Conservation (phyloP, 2,797 vertebrate genomes). For the Cottoperca gobio region DNA sequence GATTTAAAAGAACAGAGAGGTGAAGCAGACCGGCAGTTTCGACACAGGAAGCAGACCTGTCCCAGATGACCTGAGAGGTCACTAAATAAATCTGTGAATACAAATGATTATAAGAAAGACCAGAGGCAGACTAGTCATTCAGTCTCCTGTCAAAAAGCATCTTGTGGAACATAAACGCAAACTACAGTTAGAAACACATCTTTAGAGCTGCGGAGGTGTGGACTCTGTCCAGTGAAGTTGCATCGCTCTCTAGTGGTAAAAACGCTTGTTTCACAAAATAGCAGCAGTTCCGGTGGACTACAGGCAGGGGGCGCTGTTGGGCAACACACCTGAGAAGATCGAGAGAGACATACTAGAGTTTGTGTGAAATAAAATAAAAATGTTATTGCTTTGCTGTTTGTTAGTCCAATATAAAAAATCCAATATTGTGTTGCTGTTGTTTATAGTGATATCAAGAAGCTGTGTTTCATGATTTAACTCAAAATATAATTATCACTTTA, state of each 20-base stretch:
- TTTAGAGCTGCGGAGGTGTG: too few relatives aligned
- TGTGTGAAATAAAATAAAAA: too few relatives aligned
- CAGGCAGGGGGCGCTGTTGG: constrained; percentile 8
- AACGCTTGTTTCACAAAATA: background rate
- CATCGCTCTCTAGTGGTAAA: constrained; percentile 49
- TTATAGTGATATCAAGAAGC: too few relatives aligned
- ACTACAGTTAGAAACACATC: background rate
- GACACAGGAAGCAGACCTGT: too few relatives aligned
- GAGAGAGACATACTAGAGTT: background rate
- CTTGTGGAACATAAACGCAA: too few relatives aligned
- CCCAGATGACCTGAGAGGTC: too few relatives aligned
- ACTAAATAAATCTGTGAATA: background rate
- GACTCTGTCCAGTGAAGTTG: background rate
- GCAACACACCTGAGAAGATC: background rate
- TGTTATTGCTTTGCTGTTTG: background rate
- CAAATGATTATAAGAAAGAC: background rate
- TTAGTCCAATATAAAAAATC: background rate
- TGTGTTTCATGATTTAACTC: too few relatives aligned
- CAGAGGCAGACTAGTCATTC: background rate
- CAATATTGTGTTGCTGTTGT: too few relatives aligned
- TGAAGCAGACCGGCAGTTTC: too few relatives aligned
- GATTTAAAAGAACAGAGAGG: too few relatives aligned
- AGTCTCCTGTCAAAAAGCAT: background rate
- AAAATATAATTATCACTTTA: too few relatives aligned
- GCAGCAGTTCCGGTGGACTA: background rate